A percentile compares a stretch with the other conserved stretches of the same genome.
Conservation (phyloP, 1,140 invertebrate species). For the Mamestra configurata region DNA sequence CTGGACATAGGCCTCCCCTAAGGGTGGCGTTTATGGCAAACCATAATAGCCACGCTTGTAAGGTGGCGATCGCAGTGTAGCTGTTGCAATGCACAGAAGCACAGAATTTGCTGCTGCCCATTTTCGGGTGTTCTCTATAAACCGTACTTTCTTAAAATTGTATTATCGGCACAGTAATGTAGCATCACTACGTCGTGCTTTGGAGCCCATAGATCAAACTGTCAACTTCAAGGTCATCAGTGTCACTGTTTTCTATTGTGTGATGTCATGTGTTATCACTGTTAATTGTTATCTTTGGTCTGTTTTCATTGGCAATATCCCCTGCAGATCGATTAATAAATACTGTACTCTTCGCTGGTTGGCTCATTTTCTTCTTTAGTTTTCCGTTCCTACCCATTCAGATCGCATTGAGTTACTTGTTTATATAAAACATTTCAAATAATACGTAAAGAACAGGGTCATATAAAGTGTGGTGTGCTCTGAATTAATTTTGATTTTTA, state of each 20-base stretch:
- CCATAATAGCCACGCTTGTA: no score
- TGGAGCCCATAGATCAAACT: no score
- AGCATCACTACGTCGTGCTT: no score
- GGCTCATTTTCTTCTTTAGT: neutral
- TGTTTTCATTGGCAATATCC: constrained; percentile 1
- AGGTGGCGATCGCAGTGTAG: no score
- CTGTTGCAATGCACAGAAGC: no score
- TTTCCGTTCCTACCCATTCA: neutral
- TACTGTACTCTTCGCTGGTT: neutral
- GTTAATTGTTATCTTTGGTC: neutral
- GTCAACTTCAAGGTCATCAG: neutral
- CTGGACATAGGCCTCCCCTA: no score
- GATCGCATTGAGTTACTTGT: neutral
- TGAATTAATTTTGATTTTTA: constrained; percentile 11
- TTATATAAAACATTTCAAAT: neutral
- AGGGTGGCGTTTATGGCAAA: no score
- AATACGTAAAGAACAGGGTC: neutral
- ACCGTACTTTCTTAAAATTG: neutral
- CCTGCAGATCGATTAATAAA: neutral
- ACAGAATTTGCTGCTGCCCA: no score
- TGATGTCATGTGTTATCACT: neutral
- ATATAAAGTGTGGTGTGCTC: neutral
- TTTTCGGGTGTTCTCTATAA: neutral
- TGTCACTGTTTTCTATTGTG: neutral
- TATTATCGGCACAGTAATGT: no score